Evolutionary conservation across 2,797 vertebrate genomes (phyloP).

Genomic region (Tauraco hartlaubi): DNA sequence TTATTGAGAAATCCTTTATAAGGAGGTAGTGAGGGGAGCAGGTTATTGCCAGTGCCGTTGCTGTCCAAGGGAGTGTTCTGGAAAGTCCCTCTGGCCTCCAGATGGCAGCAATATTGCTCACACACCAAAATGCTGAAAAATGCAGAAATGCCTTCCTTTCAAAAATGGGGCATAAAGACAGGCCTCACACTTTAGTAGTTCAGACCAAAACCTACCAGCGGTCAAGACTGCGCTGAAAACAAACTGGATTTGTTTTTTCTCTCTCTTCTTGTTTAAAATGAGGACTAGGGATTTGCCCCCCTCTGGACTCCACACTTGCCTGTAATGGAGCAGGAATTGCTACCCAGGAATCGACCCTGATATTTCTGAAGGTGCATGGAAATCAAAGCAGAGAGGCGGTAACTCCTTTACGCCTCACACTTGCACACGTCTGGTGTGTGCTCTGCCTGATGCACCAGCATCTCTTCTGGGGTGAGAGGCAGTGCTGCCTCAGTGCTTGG

Average conservation of each 20-base stretch:
- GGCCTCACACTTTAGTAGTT: neutral
- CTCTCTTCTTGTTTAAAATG: neutral
- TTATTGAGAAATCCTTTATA: neutral
- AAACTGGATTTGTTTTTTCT: neutral
- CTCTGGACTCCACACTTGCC: neutral
- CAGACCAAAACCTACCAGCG: neutral
- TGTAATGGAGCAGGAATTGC: neutral
- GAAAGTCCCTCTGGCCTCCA: constrained; percentile 6
- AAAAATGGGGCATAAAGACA: neutral
- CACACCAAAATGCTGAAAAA: neutral
- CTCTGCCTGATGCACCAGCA: neutral
- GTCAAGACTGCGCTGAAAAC: neutral
- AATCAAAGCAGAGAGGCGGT: neutral
- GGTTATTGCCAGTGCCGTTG: neutral
- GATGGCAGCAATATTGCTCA: constrained; percentile 31
- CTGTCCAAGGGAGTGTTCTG: neutral
- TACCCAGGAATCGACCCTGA: neutral
- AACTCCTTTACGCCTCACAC: neutral
- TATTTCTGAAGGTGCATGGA: neutral
- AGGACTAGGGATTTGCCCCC: neutral
- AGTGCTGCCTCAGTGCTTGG: neutral
- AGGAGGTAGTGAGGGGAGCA: neutral
- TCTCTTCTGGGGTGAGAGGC: neutral
- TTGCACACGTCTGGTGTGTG: neutral
- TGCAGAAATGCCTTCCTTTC: neutral